Evolutionary conservation across 1,140 invertebrate species (phyloP).

Genomic region (Akabosia matsudoensis): DNA sequence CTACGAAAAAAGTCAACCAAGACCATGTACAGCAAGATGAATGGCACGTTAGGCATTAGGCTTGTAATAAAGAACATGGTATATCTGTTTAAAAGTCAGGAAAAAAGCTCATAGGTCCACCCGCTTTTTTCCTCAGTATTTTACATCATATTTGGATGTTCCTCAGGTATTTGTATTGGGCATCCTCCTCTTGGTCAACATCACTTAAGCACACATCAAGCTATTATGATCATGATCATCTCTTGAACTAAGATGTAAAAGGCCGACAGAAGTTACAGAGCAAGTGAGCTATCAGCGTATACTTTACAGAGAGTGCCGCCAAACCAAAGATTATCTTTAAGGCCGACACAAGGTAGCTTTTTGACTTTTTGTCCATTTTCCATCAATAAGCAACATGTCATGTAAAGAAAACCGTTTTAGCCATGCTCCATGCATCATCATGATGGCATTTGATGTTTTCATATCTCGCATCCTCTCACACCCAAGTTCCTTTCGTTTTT

Average conservation of each 20-base stretch:
- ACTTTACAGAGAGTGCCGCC: background rate
- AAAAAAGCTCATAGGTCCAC: background rate
- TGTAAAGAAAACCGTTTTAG: background rate
- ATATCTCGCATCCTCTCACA: no score
- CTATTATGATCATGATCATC: constrained; percentile 3
- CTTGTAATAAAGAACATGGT: background rate
- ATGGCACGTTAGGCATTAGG: background rate
- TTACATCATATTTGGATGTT: background rate
- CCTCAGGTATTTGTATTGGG: background rate
- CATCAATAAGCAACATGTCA: constrained; percentile 19
- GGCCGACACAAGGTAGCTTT: background rate
- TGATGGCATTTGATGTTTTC: background rate
- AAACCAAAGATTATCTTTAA: background rate
- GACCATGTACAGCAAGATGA: constrained; percentile 2
- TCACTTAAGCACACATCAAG: background rate
- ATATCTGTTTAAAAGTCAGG: background rate
- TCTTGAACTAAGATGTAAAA: background rate
- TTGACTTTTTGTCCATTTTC: constrained; percentile 21
- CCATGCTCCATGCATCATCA: background rate
- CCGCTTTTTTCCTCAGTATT: background rate
- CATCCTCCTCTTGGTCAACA: background rate
- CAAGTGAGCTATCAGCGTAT: background rate
- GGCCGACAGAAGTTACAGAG: constrained; percentile 1
- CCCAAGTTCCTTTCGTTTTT: no score
- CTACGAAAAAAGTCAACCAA: background rate